Base-by-base conservation (phyloP, 2,113 vertebrate genomes). In the Canis aureus region DNA sequence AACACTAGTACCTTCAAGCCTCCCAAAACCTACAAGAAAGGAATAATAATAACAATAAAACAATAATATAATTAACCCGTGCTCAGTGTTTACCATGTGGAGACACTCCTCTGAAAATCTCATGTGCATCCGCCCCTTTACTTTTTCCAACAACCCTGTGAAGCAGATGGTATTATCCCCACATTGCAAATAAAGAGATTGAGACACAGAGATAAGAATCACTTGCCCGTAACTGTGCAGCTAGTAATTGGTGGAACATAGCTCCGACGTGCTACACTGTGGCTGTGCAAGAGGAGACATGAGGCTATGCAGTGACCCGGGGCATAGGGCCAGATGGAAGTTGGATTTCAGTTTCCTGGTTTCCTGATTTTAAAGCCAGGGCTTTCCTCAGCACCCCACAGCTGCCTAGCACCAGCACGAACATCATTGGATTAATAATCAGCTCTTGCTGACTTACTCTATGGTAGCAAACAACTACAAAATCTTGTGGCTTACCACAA, bases 221-320 rank as follows among this genome's bases (percentile, higher is more conserved):
- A 32, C n/a, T 64, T 35, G 62, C 43, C 25, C 5, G 0, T n/a
- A 22, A 53, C 25, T 7, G 7, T 10, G 25, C 4, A 64, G 35
- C 43, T 80, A 3, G 1, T 22, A 78, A 19, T 25, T 32, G 57
- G 19, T 80, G 0, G 29, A 25, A 3, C 35, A 0, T 8, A 7
- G 27, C 43, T 23, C 17, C n/a, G 25, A 25, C 17, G 19, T 29
- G 0, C 43, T 49, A 0, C 16, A 1, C 20, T 19, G 4, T 13
- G 53, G 23, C 57, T 16, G 15, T 38, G 1, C 81, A 38, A 23
- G 11, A 27, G 23, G 49, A 55, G 1, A 3, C 32, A 3, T 5
- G 57, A 2, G 5, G 71, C 13, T 29, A 3, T n/a, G 35, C 9
- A 3, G 22, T 25, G 53, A 12, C 11, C 60, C 6, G 2, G 19